Evolutionary conservation across 2,113 vertebrate species (phyloP).

Genomic region (Hylia prasina): DNA sequence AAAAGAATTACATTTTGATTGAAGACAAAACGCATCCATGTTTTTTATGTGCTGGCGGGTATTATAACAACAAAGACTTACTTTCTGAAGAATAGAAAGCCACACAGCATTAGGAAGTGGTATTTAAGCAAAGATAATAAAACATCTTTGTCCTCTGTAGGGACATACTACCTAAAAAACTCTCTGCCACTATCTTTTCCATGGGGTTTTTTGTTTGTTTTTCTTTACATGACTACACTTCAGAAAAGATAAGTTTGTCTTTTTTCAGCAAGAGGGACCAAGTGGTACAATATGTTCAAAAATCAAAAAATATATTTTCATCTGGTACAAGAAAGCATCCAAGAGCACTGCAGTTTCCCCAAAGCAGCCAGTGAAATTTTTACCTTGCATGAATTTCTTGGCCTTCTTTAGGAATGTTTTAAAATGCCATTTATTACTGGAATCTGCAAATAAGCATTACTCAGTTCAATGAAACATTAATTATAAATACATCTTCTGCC

Average conservation of each 20-base stretch:
- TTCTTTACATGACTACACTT: not conserved
- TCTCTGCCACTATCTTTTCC: not conserved
- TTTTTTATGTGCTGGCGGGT: not conserved
- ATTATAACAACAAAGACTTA: not conserved
- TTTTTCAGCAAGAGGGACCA: not conserved
- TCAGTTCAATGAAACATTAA: constrained; percentile 7
- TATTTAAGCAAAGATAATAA: not conserved
- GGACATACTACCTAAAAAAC: not conserved
- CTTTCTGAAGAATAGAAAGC: not conserved
- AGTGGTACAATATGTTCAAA: not conserved
- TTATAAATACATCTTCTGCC: constrained; percentile 20
- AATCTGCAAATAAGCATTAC: not conserved
- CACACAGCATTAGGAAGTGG: not conserved
- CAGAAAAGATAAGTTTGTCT: not conserved
- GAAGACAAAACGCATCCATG: not conserved
- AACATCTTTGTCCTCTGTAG: not conserved
- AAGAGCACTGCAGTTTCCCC: not conserved
- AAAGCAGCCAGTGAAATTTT: not conserved
- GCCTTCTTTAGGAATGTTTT: not conserved
- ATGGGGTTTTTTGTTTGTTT: not conserved
- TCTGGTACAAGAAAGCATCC: not conserved
- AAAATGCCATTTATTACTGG: not conserved
- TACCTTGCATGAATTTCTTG: not conserved
- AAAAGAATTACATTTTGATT: not conserved
- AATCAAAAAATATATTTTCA: not conserved